A percentile compares a stretch with the other conserved stretches of the same genome.
phyloP scores from a whole-genome alignment of 53 echinoderm and acorn worm species.

The Paelopatides confundens region DNA sequence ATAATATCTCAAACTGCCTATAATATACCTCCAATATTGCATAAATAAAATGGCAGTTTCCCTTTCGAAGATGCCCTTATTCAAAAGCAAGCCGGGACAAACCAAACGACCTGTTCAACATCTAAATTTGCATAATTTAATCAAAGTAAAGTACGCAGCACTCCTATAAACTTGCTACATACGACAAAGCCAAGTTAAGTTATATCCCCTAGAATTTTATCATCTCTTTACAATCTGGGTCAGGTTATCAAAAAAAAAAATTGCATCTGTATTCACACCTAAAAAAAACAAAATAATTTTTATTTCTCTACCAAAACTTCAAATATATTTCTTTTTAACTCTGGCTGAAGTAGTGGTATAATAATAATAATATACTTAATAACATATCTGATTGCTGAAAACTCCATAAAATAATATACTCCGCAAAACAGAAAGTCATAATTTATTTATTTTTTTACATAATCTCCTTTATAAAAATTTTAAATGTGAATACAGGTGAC shows the following conservation, averaged over 20 bases:
- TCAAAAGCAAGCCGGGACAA: conserved; percentile 41
- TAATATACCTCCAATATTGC: conserved; percentile 44
- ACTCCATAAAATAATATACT: neutral
- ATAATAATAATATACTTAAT: neutral
- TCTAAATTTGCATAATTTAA: conserved; percentile 45
- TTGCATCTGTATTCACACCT: neutral
- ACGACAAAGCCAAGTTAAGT: conserved; percentile 14
- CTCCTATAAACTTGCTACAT: conserved; percentile 27
- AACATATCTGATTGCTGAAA: neutral
- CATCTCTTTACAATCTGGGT: neutral
- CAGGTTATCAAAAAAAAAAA: conserved; percentile 8
- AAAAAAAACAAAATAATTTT: neutral
- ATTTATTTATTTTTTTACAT: neutral
- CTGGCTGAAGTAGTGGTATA: neutral
- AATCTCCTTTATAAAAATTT: neutral
- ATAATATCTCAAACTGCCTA: conserved; percentile 36
- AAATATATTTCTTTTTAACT: neutral
- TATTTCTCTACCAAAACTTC: neutral
- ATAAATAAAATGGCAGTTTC: conserved; percentile 50
- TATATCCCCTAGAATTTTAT: neutral
- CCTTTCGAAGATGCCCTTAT: conserved; percentile 20
- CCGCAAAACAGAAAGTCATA: neutral
- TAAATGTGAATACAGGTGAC: neutral
- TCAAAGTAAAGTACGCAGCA: conserved; percentile 28
- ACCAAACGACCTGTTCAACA: conserved; percentile 25